Evolutionary conservation across 2,113 vertebrate genomes (phyloP).

Genomic region (Paratilapia polleni): DNA sequence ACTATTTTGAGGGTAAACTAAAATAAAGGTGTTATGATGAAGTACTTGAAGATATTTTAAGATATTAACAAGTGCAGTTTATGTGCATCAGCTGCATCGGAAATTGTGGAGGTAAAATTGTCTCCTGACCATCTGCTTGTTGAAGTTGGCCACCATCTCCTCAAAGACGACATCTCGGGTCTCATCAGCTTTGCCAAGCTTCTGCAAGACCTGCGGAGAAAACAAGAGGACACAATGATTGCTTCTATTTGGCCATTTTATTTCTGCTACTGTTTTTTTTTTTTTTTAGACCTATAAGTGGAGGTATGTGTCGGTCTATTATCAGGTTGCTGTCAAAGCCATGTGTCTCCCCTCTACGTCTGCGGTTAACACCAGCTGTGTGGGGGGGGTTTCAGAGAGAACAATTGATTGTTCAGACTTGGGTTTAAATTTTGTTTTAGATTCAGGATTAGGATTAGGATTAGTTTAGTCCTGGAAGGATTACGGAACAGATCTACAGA

Average conservation of each 20-base stretch:
- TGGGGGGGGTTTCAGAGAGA: neutral
- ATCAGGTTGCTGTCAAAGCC: constrained; percentile 5
- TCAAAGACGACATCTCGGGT: constrained; percentile 94
- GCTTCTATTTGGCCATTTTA: neutral
- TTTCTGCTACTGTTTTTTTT: neutral
- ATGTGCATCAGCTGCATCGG: neutral
- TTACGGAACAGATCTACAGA: neutral
- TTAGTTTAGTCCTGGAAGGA: neutral
- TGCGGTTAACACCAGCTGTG: constrained; percentile 3
- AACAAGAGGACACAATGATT: neutral
- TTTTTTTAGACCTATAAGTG: neutral
- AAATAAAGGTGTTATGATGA: neutral
- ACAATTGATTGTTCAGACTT: neutral
- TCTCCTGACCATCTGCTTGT: constrained; percentile 92
- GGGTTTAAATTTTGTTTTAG: neutral
- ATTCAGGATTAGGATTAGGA: neutral
- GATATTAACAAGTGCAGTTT: neutral
- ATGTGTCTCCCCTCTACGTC: neutral
- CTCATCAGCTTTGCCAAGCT: constrained; percentile 97
- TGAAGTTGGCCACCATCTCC: constrained; percentile 94
- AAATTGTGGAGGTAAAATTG: neutral
- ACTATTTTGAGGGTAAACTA: neutral
- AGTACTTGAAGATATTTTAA: neutral
- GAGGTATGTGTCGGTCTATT: neutral
- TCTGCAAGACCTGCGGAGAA: constrained; percentile 90